Evolutionary conservation across 2,113 vertebrate genomes (phyloP), one percentile per base, ranked within the genome.

Genomic region (Plecotus auritus): DNA sequence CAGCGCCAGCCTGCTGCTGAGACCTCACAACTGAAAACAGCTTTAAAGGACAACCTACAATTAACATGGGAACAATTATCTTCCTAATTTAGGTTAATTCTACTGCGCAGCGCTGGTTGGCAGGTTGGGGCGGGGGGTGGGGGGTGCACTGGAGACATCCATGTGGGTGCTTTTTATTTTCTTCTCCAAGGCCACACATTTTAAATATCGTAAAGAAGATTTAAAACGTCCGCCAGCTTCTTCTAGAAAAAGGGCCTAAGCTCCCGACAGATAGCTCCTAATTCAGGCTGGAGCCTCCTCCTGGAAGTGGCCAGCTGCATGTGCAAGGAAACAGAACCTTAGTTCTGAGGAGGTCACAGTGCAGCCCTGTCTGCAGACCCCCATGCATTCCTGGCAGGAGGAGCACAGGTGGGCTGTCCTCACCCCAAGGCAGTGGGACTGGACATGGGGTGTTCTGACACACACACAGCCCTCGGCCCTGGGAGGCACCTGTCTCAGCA

Each of bases 41-140:
- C 84, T 95, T 95, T 93, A 95, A 32, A 97, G 97, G 98, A 98
- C 97, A 98, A 94, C 97, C 97, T 94, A 78, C 96, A 88, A 97
- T 97, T 95, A 98, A 91, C 97, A 97, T 72, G 40, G 82, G 85
- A 89, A 95, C 90, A 74, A 95, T 97, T 93, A 97, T 92, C 98
- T 93, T 97, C 96, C 96, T 97, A 95, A 93, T 89, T 96, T 83
- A 77, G 97, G 94, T 91, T 93, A 94, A 91, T 87, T 70, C 83
- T 80, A 49, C 95, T 95, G 70, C 12, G 0, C 37, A 80, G 85
- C 10, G 16, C 17, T 11, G 8, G 45, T 5, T 97, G 95, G 85
- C 96, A 81, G 90, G 59, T 30, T 28, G 87, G n/a, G 69, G 59
- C 22, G 16, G 45, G 47, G 47, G 47, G 42, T 6, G 37, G 37